Evolutionary conservation across 1,140 invertebrate species (phyloP), one percentile per base, ranked within the genome.

Genomic region (Leptinotarsa texana): DNA sequence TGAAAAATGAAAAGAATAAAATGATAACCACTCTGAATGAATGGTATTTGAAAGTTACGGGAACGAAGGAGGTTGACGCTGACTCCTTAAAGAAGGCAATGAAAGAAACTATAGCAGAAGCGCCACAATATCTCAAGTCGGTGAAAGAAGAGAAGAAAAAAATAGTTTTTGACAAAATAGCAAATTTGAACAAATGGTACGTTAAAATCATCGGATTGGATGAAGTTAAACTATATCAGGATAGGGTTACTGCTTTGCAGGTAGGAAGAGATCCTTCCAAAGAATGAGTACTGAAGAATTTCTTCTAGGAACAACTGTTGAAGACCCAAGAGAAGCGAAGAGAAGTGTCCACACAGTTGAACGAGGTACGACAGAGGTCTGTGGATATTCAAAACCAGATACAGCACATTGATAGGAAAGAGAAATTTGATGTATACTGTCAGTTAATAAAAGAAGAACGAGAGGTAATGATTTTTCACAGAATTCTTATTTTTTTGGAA

Each of bases 141-240:
- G 68, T 72, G 3, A 79, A 77, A 74, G 73, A 77, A 42, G 75
- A 76, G 11, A 69, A 79, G 74, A 77, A 72, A 63, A 80, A 77
- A 51, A 82, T 67, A 70, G 51, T 82, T 47, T 80, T 76, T 49
- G 70, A 83, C 17, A 86, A 86, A 80, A 75, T 86, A 61, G 78
- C 71, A 42, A 80, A 84, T 72, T 67, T 86, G 61, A 84, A 87
- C 51, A 77, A 79, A 66, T 87, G 86, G 85, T 88, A 88, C 77
- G 86, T 85, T 72, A 79, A 83, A 74, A 49, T 87, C 3, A 85
- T 86, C 42, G 86, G 86, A 18, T 78, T 87, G 76, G 85, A 87
- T 75, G 86, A 88, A 81, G 85, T 88, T 22, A 81, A 84, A 75
- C 78, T 85, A 33, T 84, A 85, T 69, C 87, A 87, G 76, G 84